Conservation (phyloP, 2,113 vertebrate species). For the Cichladusa arquata region DNA sequence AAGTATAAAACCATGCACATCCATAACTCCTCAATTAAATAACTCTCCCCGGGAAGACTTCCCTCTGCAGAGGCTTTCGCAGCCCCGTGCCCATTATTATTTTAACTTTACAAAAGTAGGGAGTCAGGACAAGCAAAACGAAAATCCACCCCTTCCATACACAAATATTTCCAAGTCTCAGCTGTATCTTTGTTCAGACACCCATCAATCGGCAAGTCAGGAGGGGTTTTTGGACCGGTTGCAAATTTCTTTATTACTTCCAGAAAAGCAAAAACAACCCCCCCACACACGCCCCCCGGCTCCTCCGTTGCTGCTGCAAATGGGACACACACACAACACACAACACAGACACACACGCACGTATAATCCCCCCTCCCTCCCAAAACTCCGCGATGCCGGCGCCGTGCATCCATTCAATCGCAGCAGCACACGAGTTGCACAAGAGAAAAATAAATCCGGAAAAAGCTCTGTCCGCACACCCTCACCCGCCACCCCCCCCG, state of each 20-base stretch:
- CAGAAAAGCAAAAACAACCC: conserved; percentile 10
- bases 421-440: conserved; percentile 22
- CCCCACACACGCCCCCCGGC: neutral
- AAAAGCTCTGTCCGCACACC: neutral
- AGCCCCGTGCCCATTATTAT: neutral
- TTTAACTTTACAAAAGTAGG: conserved; percentile 50
- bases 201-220: conserved; percentile 34
- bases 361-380: neutral
- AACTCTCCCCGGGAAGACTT: neutral
- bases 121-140: neutral
- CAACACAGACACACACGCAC: neutral
- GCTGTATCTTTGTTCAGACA: conserved; percentile 58
- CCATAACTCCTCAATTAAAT: neutral
- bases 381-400: neutral
- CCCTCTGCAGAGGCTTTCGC: neutral
- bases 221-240: conserved; percentile 38
- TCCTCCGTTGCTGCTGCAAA: neutral
- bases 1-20: conserved; percentile 29
- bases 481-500: neutral
- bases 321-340: neutral
- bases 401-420: neutral
- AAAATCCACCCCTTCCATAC: neutral
- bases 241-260: conserved; percentile 55
- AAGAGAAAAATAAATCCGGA: conserved; percentile 11
- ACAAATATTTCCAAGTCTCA: neutral